Conservation (phyloP, 2,113 vertebrate genomes). For the Tretioscincus oriximinensis region DNA sequence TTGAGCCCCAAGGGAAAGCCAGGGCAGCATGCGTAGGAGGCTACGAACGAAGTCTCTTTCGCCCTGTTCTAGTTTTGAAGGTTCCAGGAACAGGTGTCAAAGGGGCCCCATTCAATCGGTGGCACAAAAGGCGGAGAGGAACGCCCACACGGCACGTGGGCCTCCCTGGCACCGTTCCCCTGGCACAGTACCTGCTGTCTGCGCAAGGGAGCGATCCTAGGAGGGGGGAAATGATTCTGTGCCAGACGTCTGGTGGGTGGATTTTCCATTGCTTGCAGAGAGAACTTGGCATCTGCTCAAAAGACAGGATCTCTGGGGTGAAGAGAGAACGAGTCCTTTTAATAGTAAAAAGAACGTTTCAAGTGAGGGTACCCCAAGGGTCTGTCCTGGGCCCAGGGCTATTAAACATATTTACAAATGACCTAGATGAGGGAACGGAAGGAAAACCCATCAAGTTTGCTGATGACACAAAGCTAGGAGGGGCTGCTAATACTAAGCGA, state of each 20-base stretch:
- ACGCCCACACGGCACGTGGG: neutral
- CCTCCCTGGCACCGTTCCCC: neutral
- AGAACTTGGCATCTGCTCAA: conserved; percentile 44
- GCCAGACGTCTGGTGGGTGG: conserved; percentile 63
- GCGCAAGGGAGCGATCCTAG: neutral
- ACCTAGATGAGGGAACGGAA: too few relatives aligned
- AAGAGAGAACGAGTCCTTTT: neutral
- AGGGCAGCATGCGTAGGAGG: neutral
- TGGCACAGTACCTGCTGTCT: conserved; percentile 13
- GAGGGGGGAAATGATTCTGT: conserved; percentile 37
- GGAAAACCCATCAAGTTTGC: too few relatives aligned
- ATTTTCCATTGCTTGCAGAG: conserved; percentile 1
- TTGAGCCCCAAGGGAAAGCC: too few relatives aligned
- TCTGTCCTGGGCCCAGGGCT: too few relatives aligned
- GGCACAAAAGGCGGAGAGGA: neutral
- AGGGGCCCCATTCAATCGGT: neutral
- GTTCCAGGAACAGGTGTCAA: neutral
- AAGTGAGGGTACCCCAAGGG: too few relatives aligned
- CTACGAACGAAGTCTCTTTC: too few relatives aligned
- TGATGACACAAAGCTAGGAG: too few relatives aligned
- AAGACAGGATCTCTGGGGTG: conserved; percentile 27
- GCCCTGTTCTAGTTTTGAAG: neutral
- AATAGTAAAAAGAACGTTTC: neutral
- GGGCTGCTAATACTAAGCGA: too few relatives aligned
- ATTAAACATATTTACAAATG: too few relatives aligned